A percentile compares a stretch with the other conserved stretches of the same genome.
Evolutionary conservation across 2,797 vertebrate genomes (phyloP).

Genomic region (Alauda arvensis): DNA sequence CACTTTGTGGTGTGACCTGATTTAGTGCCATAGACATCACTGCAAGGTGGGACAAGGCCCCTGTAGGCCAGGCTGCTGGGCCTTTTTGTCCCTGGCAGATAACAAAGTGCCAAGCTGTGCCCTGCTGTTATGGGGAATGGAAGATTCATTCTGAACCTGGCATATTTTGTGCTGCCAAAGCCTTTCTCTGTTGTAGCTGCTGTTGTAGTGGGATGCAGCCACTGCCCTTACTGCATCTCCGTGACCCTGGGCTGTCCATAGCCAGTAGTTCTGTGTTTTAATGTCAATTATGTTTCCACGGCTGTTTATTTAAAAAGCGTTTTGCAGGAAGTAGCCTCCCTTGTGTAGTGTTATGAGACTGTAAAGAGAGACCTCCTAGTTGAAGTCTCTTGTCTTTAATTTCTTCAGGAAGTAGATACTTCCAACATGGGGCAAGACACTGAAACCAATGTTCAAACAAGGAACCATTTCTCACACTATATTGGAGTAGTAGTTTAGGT

Average conservation of each 20-base stretch:
- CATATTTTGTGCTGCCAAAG: not conserved
- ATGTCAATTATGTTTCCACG: not conserved
- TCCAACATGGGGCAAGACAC: not conserved
- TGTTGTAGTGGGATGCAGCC: not conserved
- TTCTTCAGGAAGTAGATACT: not conserved
- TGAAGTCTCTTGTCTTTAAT: not conserved
- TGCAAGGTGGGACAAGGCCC: not conserved
- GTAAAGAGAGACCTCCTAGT: not conserved
- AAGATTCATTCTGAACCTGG: not conserved
- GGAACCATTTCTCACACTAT: not conserved
- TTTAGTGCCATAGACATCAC: not conserved
- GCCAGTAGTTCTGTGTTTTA: not conserved
- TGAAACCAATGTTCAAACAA: not conserved
- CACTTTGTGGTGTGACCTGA: not conserved
- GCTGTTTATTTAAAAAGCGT: not conserved
- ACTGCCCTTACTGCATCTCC: not conserved
- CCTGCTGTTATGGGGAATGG: not conserved
- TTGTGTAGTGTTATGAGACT: not conserved
- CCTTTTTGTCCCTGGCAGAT: not conserved
- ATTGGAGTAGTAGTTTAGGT: not conserved
- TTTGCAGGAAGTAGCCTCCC: not conserved
- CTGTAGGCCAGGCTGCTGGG: not conserved
- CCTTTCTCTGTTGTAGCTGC: not conserved
- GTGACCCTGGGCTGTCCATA: not conserved
- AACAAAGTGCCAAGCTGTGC: not conserved